phyloP scores from a whole-genome alignment of 1,140 invertebrate genomes.

The Nephila pilipes region DNA sequence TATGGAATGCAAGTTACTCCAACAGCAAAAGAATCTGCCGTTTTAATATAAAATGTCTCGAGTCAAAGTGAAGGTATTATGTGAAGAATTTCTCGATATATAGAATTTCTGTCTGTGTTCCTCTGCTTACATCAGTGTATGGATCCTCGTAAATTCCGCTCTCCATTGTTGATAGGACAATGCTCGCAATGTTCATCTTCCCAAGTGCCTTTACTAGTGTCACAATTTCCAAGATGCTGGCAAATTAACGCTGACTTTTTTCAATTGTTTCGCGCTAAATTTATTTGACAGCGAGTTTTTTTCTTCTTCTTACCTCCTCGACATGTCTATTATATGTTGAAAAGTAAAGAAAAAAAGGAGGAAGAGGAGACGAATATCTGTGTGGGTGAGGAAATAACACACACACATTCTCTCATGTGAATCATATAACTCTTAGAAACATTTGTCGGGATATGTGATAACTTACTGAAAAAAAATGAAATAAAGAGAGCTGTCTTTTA shows the following conservation, averaged over 20 bases:
- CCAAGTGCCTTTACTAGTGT: constrained; percentile 7
- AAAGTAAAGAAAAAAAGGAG: not conserved
- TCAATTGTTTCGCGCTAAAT: constrained; percentile 45
- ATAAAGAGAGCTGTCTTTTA: not conserved
- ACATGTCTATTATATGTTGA: not conserved
- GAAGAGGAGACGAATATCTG: not conserved
- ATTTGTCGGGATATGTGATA: constrained; percentile 16
- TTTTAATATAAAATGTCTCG: constrained; percentile 1
- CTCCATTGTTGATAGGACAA: constrained; percentile 51
- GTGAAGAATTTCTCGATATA: constrained; percentile 2
- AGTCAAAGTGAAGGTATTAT: constrained; percentile 7
- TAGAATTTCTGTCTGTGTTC: constrained; percentile 21
- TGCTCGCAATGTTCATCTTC: constrained; percentile 43
- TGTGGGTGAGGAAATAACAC: constrained; percentile 26
- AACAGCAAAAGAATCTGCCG: not conserved
- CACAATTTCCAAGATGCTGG: constrained; percentile 21
- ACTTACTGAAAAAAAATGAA: not conserved
- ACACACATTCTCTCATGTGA: not conserved
- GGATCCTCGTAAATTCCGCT: constrained; percentile 29
- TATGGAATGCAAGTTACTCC: not conserved
- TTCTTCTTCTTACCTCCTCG: not conserved
- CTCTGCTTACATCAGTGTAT: constrained; percentile 28
- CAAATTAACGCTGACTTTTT: constrained; percentile 47
- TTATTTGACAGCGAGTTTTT: not conserved
- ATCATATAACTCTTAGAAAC: not conserved